Percentiles rank a stretch among this genome's conserved stretches.
These are phyloP conservation scores for Trigoniulus corallinus DNA, from an alignment of 1,140 invertebrate genomes.

Conservation along the genomic window DNA sequence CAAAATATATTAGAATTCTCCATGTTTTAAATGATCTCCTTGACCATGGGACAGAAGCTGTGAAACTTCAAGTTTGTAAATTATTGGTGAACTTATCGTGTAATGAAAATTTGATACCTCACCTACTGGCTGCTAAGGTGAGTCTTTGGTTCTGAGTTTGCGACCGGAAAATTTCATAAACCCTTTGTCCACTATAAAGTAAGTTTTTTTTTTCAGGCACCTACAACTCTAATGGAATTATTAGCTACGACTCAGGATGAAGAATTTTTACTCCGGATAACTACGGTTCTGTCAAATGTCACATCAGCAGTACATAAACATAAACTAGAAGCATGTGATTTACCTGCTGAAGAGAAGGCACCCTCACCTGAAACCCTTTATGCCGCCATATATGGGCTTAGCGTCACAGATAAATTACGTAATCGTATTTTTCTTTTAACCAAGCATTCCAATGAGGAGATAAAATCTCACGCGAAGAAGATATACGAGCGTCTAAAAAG, in stretches of 20 bases:
- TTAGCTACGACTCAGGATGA: slow-evolving; percentile 31
- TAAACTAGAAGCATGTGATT: slow-evolving; percentile 28
- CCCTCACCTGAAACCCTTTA: slow-evolving; percentile 40
- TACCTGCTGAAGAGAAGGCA: slow-evolving; percentile 37
- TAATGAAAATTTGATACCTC: slow-evolving; percentile 41
- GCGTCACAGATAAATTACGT: slow-evolving; percentile 26
- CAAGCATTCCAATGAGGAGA: slow-evolving; percentile 32
- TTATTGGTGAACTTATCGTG: slow-evolving; percentile 46
- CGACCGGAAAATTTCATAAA: slow-evolving; percentile 1
- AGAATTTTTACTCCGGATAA: slow-evolving; percentile 32
- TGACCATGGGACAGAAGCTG: slow-evolving; percentile 19
- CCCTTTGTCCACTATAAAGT: not conserved
- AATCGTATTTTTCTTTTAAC: slow-evolving; percentile 31
- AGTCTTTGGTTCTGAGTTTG: no score
- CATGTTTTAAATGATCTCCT: slow-evolving; percentile 21
- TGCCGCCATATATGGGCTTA: slow-evolving; percentile 32
- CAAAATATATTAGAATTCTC: slow-evolving; percentile 26
- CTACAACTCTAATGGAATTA: slow-evolving; percentile 30
- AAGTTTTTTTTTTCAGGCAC: slow-evolving; percentile 27
- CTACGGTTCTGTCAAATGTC: slow-evolving; percentile 37
- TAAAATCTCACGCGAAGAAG: slow-evolving; percentile 27
- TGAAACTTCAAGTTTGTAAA: slow-evolving; percentile 37
- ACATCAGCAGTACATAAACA: slow-evolving; percentile 26
- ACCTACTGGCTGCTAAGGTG: slow-evolving; percentile 43
- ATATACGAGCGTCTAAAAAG: slow-evolving; percentile 14